Evolutionary conservation across 2,888 invertebrate genomes (phyloP).

Genomic region (Drosophila fulvimacula): DNA sequence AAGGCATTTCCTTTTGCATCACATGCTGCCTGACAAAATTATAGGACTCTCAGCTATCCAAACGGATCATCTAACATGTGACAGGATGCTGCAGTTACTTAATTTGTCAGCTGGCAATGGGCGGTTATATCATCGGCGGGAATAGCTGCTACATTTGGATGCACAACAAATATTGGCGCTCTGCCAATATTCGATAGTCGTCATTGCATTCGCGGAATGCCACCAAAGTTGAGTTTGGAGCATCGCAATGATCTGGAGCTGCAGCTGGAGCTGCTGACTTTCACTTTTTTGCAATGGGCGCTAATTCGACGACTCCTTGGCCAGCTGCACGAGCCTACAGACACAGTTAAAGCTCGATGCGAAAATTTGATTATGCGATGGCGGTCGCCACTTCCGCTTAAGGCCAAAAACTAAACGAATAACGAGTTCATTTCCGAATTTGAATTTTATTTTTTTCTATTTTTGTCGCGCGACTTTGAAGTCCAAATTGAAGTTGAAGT

Average conservation of each 20-base stretch:
- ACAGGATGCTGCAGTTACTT: slow-evolving; percentile 50
- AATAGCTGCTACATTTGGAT: slow-evolving; percentile 31
- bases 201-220: slow-evolving; percentile 24
- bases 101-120: slow-evolving; percentile 58
- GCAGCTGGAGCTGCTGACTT: slow-evolving; percentile 35
- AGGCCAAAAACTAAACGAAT: slow-evolving; percentile 27
- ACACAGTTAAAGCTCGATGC: slow-evolving; percentile 37
- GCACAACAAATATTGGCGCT: no score
- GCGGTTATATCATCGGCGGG: slow-evolving; percentile 52
- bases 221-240: slow-evolving; percentile 20
- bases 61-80: slow-evolving; percentile 9
- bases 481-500: slow-evolving; percentile 62
- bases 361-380: slow-evolving; percentile 53
- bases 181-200: neutral
- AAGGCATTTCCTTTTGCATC: no score
- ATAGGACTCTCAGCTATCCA: neutral
- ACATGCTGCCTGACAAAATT: neutral
- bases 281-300: slow-evolving; percentile 59
- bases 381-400: slow-evolving; percentile 55
- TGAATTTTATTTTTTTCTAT: slow-evolving; percentile 27
- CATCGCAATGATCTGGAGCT: slow-evolving; percentile 27
- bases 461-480: slow-evolving; percentile 45
- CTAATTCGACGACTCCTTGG: slow-evolving; percentile 35
- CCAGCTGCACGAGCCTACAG: slow-evolving; percentile 47
- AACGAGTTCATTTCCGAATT: slow-evolving; percentile 69